Conservation (phyloP, 2,113 vertebrate species). For the Diadophis punctatus region DNA sequence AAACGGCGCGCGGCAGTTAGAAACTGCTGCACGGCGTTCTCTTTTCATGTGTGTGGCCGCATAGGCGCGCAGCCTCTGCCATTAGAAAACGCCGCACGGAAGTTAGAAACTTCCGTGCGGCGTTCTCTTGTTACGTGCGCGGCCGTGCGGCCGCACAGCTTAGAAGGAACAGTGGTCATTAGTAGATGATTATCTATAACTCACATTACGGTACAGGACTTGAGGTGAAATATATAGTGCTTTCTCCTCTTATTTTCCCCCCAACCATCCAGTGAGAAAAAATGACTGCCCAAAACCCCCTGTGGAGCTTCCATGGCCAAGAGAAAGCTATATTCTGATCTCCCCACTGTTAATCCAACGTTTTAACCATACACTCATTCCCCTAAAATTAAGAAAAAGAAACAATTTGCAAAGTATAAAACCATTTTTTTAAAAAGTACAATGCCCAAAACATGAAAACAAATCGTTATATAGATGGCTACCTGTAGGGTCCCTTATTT, state of each 20-base stretch:
- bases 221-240: not conserved
- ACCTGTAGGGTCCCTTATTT: conserved; percentile 75
- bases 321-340: not conserved
- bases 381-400: not conserved
- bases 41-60: too few species aligned
- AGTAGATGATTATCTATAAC: not conserved
- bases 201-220: not conserved
- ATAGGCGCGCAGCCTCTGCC: too few species aligned
- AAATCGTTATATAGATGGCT: not conserved
- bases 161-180: too few species aligned
- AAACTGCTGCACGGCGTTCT: too few species aligned
- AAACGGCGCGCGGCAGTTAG: too few species aligned
- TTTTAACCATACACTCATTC: not conserved
- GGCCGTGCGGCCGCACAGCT: too few species aligned
- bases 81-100: too few species aligned
- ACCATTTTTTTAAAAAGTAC: not conserved
- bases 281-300: too few species aligned
- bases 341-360: not conserved
- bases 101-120: too few species aligned
- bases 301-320: not conserved
- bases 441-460: not conserved
- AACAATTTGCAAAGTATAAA: not conserved
- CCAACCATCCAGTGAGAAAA: not conserved
- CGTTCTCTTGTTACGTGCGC: too few species aligned
- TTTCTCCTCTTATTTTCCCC: not conserved